Conservation (phyloP, 2,888 invertebrate species). For the Pycnomerus fuliginosus region DNA sequence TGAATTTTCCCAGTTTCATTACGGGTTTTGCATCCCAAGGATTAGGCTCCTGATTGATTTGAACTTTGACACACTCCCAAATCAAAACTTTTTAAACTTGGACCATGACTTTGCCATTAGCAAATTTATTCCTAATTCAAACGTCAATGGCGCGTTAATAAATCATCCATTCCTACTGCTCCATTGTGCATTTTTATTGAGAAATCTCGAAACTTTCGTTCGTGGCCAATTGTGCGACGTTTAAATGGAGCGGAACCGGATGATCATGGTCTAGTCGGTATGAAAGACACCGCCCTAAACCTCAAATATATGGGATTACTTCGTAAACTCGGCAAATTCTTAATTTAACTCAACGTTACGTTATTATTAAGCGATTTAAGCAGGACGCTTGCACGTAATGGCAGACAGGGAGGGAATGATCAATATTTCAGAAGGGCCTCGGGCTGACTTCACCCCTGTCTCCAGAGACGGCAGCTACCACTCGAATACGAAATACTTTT, state of each 20-base stretch:
- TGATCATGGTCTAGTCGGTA: conserved; percentile 21
- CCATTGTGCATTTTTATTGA: conserved; percentile 3
- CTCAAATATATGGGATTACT: conserved; percentile 13
- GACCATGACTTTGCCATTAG: background rate
- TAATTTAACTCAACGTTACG: no score
- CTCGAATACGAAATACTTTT: conserved; percentile 43
- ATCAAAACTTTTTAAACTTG: no score
- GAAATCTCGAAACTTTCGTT: conserved; percentile 9
- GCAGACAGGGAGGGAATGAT: conserved; percentile 43
- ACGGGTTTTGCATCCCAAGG: conserved; percentile 27
- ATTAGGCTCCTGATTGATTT: background rate
- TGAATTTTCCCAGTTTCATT: conserved; percentile 41
- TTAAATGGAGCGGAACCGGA: conserved; percentile 22
- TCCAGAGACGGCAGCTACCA: conserved; percentile 42
- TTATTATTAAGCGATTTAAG: no score
- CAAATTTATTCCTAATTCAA: background rate
- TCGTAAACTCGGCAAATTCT: background rate
- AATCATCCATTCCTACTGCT: conserved; percentile 2
- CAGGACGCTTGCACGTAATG: no score
- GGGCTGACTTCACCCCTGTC: conserved; percentile 44
- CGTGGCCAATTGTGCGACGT: conserved; percentile 16
- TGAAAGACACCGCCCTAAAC: conserved; percentile 12
- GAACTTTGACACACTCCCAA: conserved; percentile 5
- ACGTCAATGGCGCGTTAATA: conserved; percentile 1
- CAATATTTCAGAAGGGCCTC: conserved; percentile 48